Evolutionary conservation across 2,888 invertebrate genomes (phyloP).

Genomic region (Clitarchus hookeri): DNA sequence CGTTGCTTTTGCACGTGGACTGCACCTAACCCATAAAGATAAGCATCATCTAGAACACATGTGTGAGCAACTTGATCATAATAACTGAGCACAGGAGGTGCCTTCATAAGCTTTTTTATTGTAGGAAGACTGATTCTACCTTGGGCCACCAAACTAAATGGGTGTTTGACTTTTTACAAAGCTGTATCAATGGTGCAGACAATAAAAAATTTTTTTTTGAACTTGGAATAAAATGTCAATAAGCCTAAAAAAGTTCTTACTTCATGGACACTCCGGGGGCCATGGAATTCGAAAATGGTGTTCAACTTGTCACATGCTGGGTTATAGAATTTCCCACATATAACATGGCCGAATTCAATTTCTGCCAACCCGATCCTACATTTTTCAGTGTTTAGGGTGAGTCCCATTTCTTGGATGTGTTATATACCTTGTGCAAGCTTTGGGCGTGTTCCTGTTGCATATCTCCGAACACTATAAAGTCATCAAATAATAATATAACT

Average conservation of each 20-base stretch:
- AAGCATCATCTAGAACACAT: conserved; percentile 31
- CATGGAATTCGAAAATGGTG: conserved; percentile 43
- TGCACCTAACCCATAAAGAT: conserved; percentile 41
- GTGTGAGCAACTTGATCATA: conserved; percentile 48
- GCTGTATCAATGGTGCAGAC: conserved; percentile 22
- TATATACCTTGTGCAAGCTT: too few relatives aligned
- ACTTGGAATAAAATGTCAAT: too few relatives aligned
- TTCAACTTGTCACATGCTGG: conserved; percentile 47
- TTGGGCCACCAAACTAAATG: conserved; percentile 46
- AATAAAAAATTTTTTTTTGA: too few relatives aligned
- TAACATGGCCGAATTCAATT: conserved; percentile 46
- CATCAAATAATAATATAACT: conserved; percentile 44
- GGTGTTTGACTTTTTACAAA: conserved; percentile 19
- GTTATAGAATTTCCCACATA: conserved; percentile 44
- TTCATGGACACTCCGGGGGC: conserved; percentile 26
- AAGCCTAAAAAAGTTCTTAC: too few relatives aligned
- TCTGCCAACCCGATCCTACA: conserved; percentile 45
- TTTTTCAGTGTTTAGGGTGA: conserved; percentile 47
- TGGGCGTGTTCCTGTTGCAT: conserved; percentile 42
- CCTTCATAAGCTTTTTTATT: conserved; percentile 40
- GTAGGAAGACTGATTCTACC: conserved; percentile 47
- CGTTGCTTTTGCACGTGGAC: conserved; percentile 47
- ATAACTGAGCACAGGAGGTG: conserved; percentile 44
- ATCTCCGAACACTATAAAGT: conserved; percentile 51
- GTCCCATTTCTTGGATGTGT: conserved; percentile 43